Evolutionary conservation across 2,888 invertebrate genomes (phyloP), one percentile per base, ranked within the genome.

Genomic region (Chelonus formosanus): DNA sequence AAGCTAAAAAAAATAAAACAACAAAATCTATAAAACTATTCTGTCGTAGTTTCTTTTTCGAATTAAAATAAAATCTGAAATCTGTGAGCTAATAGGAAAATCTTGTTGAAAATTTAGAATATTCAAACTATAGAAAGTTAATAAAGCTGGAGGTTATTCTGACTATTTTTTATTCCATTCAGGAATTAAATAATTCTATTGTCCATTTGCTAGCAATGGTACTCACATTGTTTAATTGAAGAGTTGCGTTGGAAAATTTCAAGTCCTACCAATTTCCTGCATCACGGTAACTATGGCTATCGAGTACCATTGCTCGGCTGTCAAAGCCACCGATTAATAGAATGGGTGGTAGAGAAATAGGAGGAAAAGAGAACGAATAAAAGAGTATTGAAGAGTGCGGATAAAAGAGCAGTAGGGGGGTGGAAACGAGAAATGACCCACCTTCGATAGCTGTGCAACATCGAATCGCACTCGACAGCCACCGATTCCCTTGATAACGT

Each of bases 381-480:
- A 52, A 34, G 50, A 8, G 36, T 4, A 60, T 31, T 8, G 4
- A 60, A 43, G 48, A 61, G 32, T 40, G 43, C 20, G 20, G 31
- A 44, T n/a, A n/a, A 61, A 61, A 53, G 36, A 52, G 32, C 31
- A 52, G 20, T 7, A 36, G 35, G 32, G 50, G 36, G n/a, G 10
- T 40, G 47, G 48, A 35, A 60, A 7, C 4, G 43, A 52, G 50
- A 44, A 50, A 36, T 50, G 40, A 61, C 4, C n/a, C 34, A 61
- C 32, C 32, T 20, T 35, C 20, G 47, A 63, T n/a, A 43, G 5
- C 10, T 62, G 53, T 32, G 57, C 55, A 66, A 62, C 57, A 66
- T 56, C 20, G 31, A 56, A 56, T 56, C 31, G 56, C 56, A 56
- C 44, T 56, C 56, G 56, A 56, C 43, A 8, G 32, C 44, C 35